Evolutionary conservation across 2,888 invertebrate genomes (phyloP), one percentile per base, ranked within the genome.

Genomic region (Notodonta dromedarius): DNA sequence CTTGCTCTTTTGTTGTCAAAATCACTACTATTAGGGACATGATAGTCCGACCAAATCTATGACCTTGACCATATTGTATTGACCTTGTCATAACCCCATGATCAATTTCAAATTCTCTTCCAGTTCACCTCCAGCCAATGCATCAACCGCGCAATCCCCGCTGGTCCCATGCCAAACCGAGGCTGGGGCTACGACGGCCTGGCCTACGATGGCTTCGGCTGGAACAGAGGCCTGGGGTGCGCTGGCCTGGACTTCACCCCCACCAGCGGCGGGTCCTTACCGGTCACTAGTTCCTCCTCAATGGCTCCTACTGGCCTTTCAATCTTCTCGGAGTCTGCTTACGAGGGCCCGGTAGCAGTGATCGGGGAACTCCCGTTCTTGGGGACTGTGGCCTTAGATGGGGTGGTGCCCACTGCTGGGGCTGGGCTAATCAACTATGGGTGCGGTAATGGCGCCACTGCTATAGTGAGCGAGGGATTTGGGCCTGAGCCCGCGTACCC

Each of bases 301-400:
- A 66, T 73, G 54, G 61, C 74, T 9, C 84, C 85, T 2, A 69
- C 67, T 16, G 78, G 78, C 11, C 57, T 85, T 11, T 66, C 74
- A 24, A 74, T 82, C 0, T 57, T 70, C 4, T 83, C 84, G 6
- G 84, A 85, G 60, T 82, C 81, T 62, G 73, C 39, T 8, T 80
- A 77, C 52, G 73, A 75, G 24, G 83, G 82, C 0, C 13, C 59
- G 13, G 51, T 83, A 24, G 53, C 56, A 9, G 76, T 78, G 2
- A 67, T 56, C 50, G 83, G 83, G 32, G 74, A 77, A 62, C 67
- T 83, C 67, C 84, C 84, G 16, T 81, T 80, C 75, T 60, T 83
- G 14, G 77, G 79, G 39, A 68, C 80, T 58, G 78, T 75, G n/a
- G 76, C 52, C 57, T 39, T 84, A 56, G 77, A 81, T 44, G 80